Percentiles rank a stretch among this genome's conserved stretches.
Evolutionary conservation across 2,888 invertebrate genomes (phyloP).

Genomic region (Hyposoter dolosus): DNA sequence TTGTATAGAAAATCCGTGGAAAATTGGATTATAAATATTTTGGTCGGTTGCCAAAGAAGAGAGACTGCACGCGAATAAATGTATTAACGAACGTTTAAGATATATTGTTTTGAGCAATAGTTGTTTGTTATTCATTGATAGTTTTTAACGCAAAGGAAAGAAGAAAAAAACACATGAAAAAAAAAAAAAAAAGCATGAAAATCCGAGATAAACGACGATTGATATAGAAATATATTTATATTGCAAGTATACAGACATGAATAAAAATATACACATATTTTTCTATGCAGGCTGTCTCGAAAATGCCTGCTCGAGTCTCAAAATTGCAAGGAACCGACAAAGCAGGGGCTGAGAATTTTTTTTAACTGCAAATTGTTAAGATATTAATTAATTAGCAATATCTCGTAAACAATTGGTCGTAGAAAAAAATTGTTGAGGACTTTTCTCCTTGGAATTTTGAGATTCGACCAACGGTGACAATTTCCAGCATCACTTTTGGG

Average conservation of each 20-base stretch:
- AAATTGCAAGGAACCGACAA: background rate
- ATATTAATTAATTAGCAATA: background rate
- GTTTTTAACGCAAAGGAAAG: slow-evolving; percentile 53
- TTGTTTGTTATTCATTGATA: slow-evolving; percentile 65
- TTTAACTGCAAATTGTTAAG: background rate
- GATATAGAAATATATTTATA: slow-evolving; percentile 52
- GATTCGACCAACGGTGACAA: background rate
- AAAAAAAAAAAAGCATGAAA: slow-evolving; percentile 31
- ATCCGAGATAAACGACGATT: slow-evolving; percentile 48
- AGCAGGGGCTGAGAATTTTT: background rate
- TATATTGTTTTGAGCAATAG: slow-evolving; percentile 60
- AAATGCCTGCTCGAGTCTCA: background rate
- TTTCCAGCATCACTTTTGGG: background rate
- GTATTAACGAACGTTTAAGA: slow-evolving; percentile 30
- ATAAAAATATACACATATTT: background rate
- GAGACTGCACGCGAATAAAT: slow-evolving; percentile 48
- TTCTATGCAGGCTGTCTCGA: background rate
- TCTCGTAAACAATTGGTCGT: background rate
- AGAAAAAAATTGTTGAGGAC: background rate
- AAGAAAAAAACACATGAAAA: slow-evolving; percentile 28
- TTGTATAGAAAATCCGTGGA: slow-evolving; percentile 66
- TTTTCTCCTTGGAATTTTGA: background rate
- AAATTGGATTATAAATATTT: slow-evolving; percentile 61
- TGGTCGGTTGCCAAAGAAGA: slow-evolving; percentile 52
- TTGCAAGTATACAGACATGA: slow-evolving; percentile 2